These are phyloP conservation scores for Lota lota DNA, from an alignment of 2,113 vertebrate genomes.

Conservation along the genomic window DNA sequence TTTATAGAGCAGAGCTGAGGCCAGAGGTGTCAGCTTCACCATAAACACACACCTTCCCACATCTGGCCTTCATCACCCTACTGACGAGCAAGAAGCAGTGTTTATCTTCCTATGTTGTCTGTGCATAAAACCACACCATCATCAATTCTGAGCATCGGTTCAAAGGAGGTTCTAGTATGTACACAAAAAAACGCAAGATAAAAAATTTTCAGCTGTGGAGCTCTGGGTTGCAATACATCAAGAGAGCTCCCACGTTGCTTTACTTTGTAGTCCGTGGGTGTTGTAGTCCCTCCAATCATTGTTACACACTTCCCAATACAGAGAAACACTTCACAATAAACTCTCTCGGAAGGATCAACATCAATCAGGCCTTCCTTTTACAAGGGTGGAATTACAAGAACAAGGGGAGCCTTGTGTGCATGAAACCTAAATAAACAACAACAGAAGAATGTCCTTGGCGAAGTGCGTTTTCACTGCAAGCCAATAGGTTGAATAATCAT, in stretches of 20 bases:
- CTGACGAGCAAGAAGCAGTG: slow-evolving; percentile 15
- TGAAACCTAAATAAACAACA: too few species aligned
- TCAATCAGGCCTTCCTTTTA: too few species aligned
- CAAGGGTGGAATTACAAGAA: too few species aligned
- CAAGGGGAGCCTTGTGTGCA: too few species aligned
- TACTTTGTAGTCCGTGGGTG: slow-evolving; percentile 1
- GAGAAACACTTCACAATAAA: slow-evolving; percentile 28
- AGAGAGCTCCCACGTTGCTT: not conserved
- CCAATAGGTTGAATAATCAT: too few species aligned
- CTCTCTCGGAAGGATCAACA: slow-evolving; percentile 15
- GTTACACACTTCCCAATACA: slow-evolving; percentile 10
- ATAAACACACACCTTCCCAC: slow-evolving; percentile 13
- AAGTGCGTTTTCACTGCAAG: too few species aligned
- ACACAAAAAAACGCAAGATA: not conserved
- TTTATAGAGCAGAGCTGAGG: too few species aligned
- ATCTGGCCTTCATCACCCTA: slow-evolving; percentile 38
- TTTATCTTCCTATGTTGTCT: slow-evolving; percentile 18
- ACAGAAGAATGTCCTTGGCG: too few species aligned
- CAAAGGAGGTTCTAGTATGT: too few species aligned
- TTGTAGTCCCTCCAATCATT: slow-evolving; percentile 17
- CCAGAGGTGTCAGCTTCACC: too few species aligned
- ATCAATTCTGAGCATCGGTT: too few species aligned
- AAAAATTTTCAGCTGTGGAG: not conserved
- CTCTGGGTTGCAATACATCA: slow-evolving; percentile 6
- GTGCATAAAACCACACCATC: slow-evolving; percentile 5